Conservation (phyloP, 2,113 vertebrate genomes). For the Martes martes region DNA sequence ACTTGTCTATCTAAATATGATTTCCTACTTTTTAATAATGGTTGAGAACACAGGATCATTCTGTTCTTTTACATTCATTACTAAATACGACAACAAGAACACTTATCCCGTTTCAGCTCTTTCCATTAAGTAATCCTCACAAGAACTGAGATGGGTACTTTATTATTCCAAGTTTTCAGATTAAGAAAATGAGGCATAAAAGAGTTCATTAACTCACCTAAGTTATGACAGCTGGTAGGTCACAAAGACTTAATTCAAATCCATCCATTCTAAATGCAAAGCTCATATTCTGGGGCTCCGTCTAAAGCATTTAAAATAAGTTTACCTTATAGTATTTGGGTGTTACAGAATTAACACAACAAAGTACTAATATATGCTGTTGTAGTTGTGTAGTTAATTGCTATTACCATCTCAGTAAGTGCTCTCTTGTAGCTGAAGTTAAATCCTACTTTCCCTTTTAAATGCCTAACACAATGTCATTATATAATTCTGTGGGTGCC, state of each 20-base stretch:
- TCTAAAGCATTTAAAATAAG: background rate
- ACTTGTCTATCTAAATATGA: background rate
- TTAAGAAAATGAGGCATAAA: background rate
- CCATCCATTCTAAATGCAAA: background rate
- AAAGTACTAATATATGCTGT: background rate
- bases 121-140: background rate
- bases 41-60: background rate
- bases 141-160: background rate
- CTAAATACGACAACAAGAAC: background rate
- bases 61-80: background rate
- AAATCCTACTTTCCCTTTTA: background rate
- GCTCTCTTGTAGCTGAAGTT: background rate
- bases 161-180: background rate
- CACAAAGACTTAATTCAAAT: background rate
- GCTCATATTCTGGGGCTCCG: background rate
- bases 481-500: background rate
- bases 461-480: background rate
- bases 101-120: background rate
- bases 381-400: background rate
- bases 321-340: background rate
- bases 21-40: background rate
- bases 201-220: background rate
- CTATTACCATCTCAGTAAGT: background rate
- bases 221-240: background rate
- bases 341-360: background rate